Conservation (phyloP, 2,888 invertebrate genomes). For the Pherbina coryleti region DNA sequence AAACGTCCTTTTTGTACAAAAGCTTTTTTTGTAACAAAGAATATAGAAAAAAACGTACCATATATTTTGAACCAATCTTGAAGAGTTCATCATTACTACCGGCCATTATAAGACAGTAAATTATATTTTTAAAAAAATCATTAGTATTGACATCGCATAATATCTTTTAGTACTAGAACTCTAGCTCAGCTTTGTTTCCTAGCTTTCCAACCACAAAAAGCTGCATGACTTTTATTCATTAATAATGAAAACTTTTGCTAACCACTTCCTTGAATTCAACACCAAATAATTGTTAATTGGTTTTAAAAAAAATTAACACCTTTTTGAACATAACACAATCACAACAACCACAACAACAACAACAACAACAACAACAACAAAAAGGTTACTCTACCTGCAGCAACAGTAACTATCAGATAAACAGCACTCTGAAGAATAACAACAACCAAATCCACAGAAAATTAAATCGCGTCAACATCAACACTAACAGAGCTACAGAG, state of each 20-base stretch:
- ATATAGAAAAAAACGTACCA: too few species aligned
- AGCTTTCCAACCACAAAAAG: too few species aligned
- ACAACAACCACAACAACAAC: background rate
- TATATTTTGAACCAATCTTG: too few species aligned
- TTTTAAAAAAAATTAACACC: conserved; percentile 33
- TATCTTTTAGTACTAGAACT: too few species aligned
- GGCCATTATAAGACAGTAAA: too few species aligned
- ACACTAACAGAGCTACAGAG: background rate
- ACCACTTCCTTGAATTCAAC: conserved; percentile 31
- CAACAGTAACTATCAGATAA: background rate
- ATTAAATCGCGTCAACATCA: conserved; percentile 9
- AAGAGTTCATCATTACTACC: too few species aligned
- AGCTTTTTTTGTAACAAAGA: too few species aligned
- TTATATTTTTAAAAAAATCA: too few species aligned
- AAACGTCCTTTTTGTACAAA: too few species aligned
- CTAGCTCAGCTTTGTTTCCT: too few species aligned
- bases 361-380: conserved; percentile 10
- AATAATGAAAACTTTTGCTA: conserved; percentile 19
- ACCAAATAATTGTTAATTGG: conserved; percentile 35
- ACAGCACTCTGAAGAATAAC: background rate
- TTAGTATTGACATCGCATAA: too few species aligned
- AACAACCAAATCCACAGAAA: background rate
- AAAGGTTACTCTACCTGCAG: background rate
- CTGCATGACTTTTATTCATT: conserved; percentile 21
- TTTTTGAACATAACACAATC: background rate